phyloP scores from a whole-genome alignment of 2,888 invertebrate species.

The Colletes collaris region DNA sequence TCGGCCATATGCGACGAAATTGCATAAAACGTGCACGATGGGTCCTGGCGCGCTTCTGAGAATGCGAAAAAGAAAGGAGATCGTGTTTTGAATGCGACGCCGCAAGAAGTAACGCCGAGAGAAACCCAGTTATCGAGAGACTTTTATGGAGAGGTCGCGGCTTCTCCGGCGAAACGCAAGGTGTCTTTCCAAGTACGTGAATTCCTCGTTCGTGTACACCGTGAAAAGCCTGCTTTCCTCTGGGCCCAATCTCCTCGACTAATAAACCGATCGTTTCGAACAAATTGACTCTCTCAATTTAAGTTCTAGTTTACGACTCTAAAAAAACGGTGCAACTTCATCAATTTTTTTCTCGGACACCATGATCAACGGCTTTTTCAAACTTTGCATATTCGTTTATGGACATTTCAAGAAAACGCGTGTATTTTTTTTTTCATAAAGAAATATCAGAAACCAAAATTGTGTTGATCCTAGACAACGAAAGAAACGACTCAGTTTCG shows the following conservation, averaged over 20 bases:
- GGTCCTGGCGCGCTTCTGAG: background rate
- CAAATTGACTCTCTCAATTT: background rate
- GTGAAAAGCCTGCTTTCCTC: background rate
- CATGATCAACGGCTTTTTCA: no score
- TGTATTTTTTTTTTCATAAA: no score
- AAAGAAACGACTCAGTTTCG: no score
- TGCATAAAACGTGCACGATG: constrained; percentile 9
- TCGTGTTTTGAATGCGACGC: constrained; percentile 59
- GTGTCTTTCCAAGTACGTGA: constrained; percentile 42
- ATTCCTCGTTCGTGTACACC: constrained; percentile 37
- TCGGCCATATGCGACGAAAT: background rate
- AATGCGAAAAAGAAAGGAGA: constrained; percentile 51
- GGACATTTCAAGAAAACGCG: no score
- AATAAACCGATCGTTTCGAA: constrained; percentile 6
- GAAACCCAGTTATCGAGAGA: constrained; percentile 64
- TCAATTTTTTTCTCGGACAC: no score
- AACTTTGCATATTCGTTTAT: no score
- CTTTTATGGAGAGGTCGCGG: constrained; percentile 56
- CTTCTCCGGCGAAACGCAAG: constrained; percentile 48
- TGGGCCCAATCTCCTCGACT: background rate
- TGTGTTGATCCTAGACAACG: no score
- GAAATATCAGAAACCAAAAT: no score
- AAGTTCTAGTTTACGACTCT: no score
- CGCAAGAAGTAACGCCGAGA: constrained; percentile 51
- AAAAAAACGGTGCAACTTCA: no score